These are phyloP conservation scores for Himalopsyche japonica DNA, from an alignment of 2,888 invertebrate genomes.

Conservation along the genomic window DNA sequence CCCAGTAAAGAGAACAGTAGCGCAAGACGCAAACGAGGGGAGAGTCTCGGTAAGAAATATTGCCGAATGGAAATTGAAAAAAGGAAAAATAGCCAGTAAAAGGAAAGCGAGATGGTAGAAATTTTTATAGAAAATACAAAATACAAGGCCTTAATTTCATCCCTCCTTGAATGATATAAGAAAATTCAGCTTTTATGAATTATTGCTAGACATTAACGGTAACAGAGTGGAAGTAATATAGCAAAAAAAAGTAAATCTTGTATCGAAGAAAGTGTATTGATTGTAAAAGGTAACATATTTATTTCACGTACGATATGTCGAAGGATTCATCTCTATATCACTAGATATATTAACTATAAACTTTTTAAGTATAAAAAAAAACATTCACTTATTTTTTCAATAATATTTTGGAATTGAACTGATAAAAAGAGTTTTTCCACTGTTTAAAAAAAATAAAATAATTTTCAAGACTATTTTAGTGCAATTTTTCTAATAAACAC, in stretches of 20 bases:
- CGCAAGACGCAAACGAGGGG: constrained; percentile 30
- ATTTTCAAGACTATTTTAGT: too few species aligned
- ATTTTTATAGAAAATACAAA: constrained; percentile 28
- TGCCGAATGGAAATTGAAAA: constrained; percentile 34
- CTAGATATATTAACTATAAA: too few species aligned
- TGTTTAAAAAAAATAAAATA: too few species aligned
- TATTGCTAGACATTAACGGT: neutral
- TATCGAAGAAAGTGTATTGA: too few species aligned
- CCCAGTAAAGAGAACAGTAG: constrained; percentile 27
- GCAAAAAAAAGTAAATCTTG: neutral
- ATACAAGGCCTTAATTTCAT: constrained; percentile 23
- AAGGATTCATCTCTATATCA: too few species aligned
- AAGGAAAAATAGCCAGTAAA: constrained; percentile 14
- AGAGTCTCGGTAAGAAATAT: constrained; percentile 32
- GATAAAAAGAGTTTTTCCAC: too few species aligned
- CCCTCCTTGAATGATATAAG: neutral
- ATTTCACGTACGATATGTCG: too few species aligned
- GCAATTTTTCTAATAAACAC: too few species aligned
- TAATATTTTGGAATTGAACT: too few species aligned
- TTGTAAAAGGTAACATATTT: too few species aligned
- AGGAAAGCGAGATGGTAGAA: constrained; percentile 27
- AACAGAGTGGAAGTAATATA: neutral
- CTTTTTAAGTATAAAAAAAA: too few species aligned
- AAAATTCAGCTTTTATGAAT: constrained; percentile 11
- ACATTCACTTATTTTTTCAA: too few species aligned